Conservation (phyloP, 53 echinoderm and acorn worm genomes). For the Holothuria scabra region DNA sequence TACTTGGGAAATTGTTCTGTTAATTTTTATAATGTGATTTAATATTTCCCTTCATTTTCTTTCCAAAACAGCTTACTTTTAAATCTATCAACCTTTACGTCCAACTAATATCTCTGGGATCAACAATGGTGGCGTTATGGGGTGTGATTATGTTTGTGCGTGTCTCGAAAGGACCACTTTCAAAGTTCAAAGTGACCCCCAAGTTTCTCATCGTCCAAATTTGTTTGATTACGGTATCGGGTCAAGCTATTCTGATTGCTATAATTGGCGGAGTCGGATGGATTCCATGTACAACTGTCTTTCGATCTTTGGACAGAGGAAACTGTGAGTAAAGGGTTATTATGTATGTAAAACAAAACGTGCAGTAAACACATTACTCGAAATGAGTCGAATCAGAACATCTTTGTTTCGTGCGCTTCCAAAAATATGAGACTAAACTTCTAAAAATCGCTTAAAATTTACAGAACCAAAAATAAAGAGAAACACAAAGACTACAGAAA, state of each 20-base stretch:
- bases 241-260: conserved; percentile 68
- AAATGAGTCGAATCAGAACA: too few relatives aligned
- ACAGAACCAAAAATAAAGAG: too few relatives aligned
- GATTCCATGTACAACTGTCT: conserved; percentile 70
- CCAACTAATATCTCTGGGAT: conserved; percentile 51
- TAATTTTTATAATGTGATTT: too few relatives aligned
- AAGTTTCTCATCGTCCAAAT: conserved; percentile 82
- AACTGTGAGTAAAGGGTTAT: conserved; percentile 67
- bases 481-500: too few relatives aligned
- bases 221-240: conserved; percentile 72
- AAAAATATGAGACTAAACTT: too few relatives aligned
- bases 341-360: too few relatives aligned
- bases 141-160: conserved; percentile 79
- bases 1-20: too few relatives aligned
- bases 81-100: conserved; percentile 65
- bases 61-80: conserved; percentile 15
- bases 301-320: conserved; percentile 67
- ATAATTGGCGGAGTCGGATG: conserved; percentile 49
- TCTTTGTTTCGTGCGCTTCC: too few relatives aligned
- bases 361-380: too few relatives aligned
- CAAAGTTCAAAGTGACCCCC: conserved; percentile 65
- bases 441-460: too few relatives aligned
- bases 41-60: not conserved
- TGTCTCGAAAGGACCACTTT: conserved; percentile 65
- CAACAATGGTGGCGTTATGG: conserved; percentile 72